Conservation (phyloP, 1,140 invertebrate genomes). For the Phocides pigmalion region DNA sequence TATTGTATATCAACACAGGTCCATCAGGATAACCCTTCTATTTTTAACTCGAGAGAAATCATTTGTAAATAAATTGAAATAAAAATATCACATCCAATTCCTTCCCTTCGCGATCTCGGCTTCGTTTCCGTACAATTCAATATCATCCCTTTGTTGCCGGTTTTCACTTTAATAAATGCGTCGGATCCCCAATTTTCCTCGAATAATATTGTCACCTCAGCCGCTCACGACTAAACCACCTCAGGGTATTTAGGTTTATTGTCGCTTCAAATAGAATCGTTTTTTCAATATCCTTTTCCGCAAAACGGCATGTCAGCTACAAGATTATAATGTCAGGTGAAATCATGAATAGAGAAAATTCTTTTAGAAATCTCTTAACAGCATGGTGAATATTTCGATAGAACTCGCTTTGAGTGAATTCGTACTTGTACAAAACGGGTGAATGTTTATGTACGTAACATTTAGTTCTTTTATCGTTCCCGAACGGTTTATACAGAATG, state of each 20-base stretch:
- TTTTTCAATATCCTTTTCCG: slow-evolving; percentile 40
- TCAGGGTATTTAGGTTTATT: slow-evolving; percentile 55
- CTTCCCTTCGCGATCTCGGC: slow-evolving; percentile 38
- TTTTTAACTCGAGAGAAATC: no score
- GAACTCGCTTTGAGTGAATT: no score
- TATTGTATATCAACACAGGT: no score
- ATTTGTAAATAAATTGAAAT: background rate
- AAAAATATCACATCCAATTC: slow-evolving; percentile 47
- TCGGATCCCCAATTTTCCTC: slow-evolving; percentile 68
- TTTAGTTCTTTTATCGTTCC: no score
- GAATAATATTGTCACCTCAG: slow-evolving; percentile 79
- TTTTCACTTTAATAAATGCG: slow-evolving; percentile 82
- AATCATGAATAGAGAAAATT: slow-evolving; percentile 18
- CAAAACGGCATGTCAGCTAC: slow-evolving; percentile 39
- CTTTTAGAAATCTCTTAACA: slow-evolving; percentile 1
- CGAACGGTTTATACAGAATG: no score
- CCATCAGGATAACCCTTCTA: no score
- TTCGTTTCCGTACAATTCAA: slow-evolving; percentile 77
- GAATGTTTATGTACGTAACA: no score
- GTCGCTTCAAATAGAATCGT: slow-evolving; percentile 42
- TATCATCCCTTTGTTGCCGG: slow-evolving; percentile 81
- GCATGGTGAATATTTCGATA: no score
- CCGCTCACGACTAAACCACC: slow-evolving; percentile 40
- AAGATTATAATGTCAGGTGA: slow-evolving; percentile 17
- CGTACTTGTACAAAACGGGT: no score